phyloP scores from a whole-genome alignment of 2,888 invertebrate species.

The Biston betularia region DNA sequence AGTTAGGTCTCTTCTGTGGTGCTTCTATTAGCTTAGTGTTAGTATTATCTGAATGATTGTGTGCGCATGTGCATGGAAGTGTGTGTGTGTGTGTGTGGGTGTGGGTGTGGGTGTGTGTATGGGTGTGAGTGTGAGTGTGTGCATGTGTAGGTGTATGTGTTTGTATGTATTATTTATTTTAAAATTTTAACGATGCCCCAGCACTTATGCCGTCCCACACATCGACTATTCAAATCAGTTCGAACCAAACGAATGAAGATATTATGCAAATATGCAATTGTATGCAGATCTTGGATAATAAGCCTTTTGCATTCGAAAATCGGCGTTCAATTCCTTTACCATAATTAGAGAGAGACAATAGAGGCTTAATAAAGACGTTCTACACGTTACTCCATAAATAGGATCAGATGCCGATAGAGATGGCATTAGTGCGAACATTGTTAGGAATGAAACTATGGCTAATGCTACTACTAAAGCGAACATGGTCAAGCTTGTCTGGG shows the following conservation, averaged over 20 bases:
- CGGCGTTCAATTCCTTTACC: slow-evolving; percentile 76
- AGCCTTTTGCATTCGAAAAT: slow-evolving; percentile 67
- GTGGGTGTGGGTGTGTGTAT: too few species aligned
- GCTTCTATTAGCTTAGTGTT: too few species aligned
- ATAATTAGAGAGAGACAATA: slow-evolving; percentile 83
- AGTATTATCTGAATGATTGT: too few species aligned
- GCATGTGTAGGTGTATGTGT: too few species aligned
- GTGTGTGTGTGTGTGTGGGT: too few species aligned
- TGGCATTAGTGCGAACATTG: slow-evolving; percentile 55
- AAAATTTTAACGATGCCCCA: not conserved
- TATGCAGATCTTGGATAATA: slow-evolving; percentile 84
- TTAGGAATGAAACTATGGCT: slow-evolving; percentile 18
- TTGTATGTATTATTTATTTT: too few species aligned
- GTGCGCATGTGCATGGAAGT: too few species aligned
- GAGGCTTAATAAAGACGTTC: slow-evolving; percentile 79
- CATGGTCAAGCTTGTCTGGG: slow-evolving; percentile 10
- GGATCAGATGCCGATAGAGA: slow-evolving; percentile 58
- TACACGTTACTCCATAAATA: slow-evolving; percentile 59
- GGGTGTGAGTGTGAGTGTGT: too few species aligned
- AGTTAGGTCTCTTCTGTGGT: too few species aligned
- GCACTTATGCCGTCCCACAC: slow-evolving; percentile 14
- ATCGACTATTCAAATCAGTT: slow-evolving; percentile 57
- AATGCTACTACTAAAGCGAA: not conserved
- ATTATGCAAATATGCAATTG: slow-evolving; percentile 84
- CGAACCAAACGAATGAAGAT: slow-evolving; percentile 80